A percentile compares a stretch with the other conserved stretches of the same genome.
Evolutionary conservation across 2,888 invertebrate species (phyloP).

Genomic region (Melinaea menophilus): DNA sequence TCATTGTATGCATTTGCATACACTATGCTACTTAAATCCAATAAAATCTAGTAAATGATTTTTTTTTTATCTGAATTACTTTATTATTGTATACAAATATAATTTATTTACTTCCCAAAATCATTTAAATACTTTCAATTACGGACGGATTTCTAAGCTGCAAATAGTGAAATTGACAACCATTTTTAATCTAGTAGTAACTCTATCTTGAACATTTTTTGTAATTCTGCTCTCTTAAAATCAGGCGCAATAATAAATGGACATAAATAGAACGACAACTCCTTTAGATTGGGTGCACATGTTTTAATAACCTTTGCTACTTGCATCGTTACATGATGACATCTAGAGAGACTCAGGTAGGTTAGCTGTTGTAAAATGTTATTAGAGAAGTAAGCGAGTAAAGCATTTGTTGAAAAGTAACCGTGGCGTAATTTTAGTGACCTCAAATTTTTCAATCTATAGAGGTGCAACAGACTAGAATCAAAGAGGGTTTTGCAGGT

Average conservation of each 20-base stretch:
- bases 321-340: constrained; percentile 71
- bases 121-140: constrained; percentile 22
- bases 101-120: constrained; percentile 12
- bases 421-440: constrained; percentile 73
- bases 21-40: neutral
- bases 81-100: constrained; percentile 10
- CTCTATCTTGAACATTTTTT: constrained; percentile 72
- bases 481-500: constrained; percentile 75
- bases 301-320: constrained; percentile 70
- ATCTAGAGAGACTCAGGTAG: constrained; percentile 70
- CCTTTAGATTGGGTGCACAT: constrained; percentile 70
- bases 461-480: constrained; percentile 69
- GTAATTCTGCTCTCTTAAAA: constrained; percentile 68
- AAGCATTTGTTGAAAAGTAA: constrained; percentile 72
- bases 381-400: constrained; percentile 70
- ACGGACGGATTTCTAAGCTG: constrained; percentile 54
- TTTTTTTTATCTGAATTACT: neutral
- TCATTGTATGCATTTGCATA: neutral
- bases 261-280: constrained; percentile 72
- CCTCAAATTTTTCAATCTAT: constrained; percentile 65
- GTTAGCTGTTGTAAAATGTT: constrained; percentile 69
- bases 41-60: neutral
- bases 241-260: constrained; percentile 70
- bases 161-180: constrained; percentile 38
- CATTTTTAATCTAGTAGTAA: constrained; percentile 64